These are phyloP conservation scores for Nasua narica DNA, from an alignment of 2,797 vertebrate genomes.

Conservation along the genomic window DNA sequence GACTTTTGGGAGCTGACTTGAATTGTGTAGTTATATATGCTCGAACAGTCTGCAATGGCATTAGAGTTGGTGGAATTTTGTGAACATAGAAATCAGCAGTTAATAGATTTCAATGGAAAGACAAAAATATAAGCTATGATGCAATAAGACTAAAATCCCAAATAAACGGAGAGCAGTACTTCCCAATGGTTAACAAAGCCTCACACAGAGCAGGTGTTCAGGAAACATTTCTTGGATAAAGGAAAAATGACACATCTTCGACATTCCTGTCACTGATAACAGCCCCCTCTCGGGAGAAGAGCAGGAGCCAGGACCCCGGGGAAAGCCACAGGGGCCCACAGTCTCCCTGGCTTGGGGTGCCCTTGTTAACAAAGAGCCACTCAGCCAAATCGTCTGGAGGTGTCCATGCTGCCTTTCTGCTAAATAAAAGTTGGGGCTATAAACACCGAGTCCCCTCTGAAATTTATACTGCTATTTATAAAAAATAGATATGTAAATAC, in stretches of 20 bases:
- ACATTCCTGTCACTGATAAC: background rate
- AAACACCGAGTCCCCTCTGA: background rate
- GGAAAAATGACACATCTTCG: background rate
- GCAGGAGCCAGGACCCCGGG: background rate
- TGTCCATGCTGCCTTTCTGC: background rate
- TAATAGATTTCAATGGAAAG: background rate
- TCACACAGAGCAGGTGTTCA: background rate
- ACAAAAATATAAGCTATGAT: background rate
- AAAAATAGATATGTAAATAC: background rate
- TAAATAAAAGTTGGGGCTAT: background rate
- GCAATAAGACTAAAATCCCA: background rate
- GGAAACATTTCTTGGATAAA: background rate
- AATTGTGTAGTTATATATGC: background rate
- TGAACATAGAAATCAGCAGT: background rate
- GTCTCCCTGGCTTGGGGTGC: background rate
- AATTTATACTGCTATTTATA: background rate
- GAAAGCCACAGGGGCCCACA: accelerated
- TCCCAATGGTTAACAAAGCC: background rate
- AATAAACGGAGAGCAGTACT: background rate
- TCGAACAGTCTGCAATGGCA: background rate
- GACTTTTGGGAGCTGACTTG: background rate
- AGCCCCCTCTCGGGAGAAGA: background rate
- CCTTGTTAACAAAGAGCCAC: background rate
- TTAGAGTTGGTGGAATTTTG: background rate
- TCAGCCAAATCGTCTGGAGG: background rate